A percentile compares a stretch with the other conserved stretches of the same genome.
Evolutionary conservation across 2,888 invertebrate genomes (phyloP).

Genomic region (Ennomos erosarius): DNA sequence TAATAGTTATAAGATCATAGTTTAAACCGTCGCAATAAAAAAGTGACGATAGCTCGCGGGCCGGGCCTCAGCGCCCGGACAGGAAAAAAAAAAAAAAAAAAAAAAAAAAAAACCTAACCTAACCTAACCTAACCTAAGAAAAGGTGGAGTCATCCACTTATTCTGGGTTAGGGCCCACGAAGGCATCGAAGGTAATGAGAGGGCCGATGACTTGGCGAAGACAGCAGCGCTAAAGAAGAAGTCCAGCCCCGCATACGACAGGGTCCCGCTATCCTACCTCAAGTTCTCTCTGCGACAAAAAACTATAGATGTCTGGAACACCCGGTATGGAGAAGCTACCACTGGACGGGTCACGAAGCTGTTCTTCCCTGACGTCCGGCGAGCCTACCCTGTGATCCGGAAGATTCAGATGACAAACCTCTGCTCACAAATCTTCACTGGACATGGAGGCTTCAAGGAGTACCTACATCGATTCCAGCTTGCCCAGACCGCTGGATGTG

Average conservation of each 20-base stretch:
- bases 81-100: too few relatives aligned
- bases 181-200: not conserved
- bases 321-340: not conserved
- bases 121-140: too few relatives aligned
- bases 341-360: not conserved
- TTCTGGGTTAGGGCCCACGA: conserved; percentile 2
- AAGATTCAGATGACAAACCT: not conserved
- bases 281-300: not conserved
- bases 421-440: not conserved
- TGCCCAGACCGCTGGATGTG: not conserved
- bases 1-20: too few relatives aligned
- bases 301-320: too few relatives aligned
- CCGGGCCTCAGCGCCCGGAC: too few relatives aligned
- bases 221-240: too few relatives aligned
- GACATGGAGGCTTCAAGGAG: not conserved
- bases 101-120: too few relatives aligned
- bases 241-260: too few relatives aligned
- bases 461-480: not conserved
- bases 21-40: too few relatives aligned
- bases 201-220: too few relatives aligned
- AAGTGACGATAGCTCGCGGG: too few relatives aligned
- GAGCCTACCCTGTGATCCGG: not conserved
- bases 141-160: not conserved
- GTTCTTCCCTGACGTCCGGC: not conserved
- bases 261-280: too few relatives aligned